Conservation (phyloP, 2,888 invertebrate species). For the Lydus trimaculatus region DNA sequence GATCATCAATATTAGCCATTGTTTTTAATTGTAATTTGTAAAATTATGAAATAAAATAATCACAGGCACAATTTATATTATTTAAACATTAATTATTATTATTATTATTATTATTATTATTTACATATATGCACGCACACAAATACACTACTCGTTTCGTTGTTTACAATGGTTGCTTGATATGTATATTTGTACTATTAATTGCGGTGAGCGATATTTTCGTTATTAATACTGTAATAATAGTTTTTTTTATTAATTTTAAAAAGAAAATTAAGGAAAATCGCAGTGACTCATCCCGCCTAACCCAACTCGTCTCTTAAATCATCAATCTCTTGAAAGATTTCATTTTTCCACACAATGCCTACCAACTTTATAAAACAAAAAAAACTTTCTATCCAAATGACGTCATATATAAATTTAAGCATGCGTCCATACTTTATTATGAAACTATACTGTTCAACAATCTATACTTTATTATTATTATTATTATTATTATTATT, state of each 20-base stretch:
- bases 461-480: conserved; percentile 13
- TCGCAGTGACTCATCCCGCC: conserved; percentile 32
- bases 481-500: too few relatives aligned
- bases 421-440: neutral
- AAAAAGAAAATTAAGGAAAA: conserved; percentile 23
- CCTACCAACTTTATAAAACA: conserved; percentile 16
- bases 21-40: conserved; percentile 17
- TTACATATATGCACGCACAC: neutral
- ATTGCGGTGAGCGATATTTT: conserved; percentile 26
- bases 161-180: conserved; percentile 46
- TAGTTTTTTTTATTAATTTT: conserved; percentile 19
- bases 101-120: neutral
- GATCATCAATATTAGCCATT: conserved; percentile 70
- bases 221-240: conserved; percentile 25
- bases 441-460: conserved; percentile 15
- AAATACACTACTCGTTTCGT: conserved; percentile 45
- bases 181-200: conserved; percentile 52
- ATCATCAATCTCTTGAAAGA: conserved; percentile 16
- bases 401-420: neutral
- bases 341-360: conserved; percentile 15
- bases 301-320: conserved; percentile 27
- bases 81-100: conserved; percentile 17
- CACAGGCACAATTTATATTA: conserved; percentile 27
- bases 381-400: conserved; percentile 11
- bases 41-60: conserved; percentile 18